A percentile compares a stretch with the other conserved stretches of the same genome.
Conservation (phyloP, 2,797 vertebrate genomes). For the Sebastes matsubarae region DNA sequence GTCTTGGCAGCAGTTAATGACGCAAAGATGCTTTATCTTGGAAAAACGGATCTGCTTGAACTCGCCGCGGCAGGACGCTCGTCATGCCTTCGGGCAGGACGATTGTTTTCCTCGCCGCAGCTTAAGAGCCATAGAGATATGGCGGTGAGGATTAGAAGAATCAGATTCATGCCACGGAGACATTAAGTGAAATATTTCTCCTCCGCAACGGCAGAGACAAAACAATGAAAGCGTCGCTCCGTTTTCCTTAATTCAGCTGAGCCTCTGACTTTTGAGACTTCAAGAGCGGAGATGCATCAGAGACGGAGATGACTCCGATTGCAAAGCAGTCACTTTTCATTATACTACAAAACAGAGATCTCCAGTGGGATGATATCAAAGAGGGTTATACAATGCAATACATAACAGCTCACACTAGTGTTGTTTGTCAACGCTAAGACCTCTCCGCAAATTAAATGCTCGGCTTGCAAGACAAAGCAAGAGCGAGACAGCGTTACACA, state of each 20-base stretch:
- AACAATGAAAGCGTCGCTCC: slow-evolving; percentile 46
- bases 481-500: slow-evolving; percentile 13
- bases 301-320: slow-evolving; percentile 38
- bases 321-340: slow-evolving; percentile 51
- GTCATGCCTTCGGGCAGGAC: slow-evolving; percentile 32
- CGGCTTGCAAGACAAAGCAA: slow-evolving; percentile 52
- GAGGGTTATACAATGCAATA: slow-evolving; percentile 43
- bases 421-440: slow-evolving; percentile 56
- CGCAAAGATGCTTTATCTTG: slow-evolving; percentile 47
- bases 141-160: slow-evolving; percentile 48
- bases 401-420: slow-evolving; percentile 35
- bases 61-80: slow-evolving; percentile 44
- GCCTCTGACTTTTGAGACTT: slow-evolving; percentile 47
- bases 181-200: slow-evolving; percentile 51
- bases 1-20: slow-evolving; percentile 37
- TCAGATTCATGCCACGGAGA: slow-evolving; percentile 41
- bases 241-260: slow-evolving; percentile 55
- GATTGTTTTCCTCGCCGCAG: slow-evolving; percentile 22
- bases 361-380: slow-evolving; percentile 56
- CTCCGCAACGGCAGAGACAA: slow-evolving; percentile 33
- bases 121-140: slow-evolving; percentile 34
- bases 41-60: slow-evolving; percentile 56
- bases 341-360: slow-evolving; percentile 32
- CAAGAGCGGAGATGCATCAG: slow-evolving; percentile 42
- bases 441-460: slow-evolving; percentile 63